Conservation (phyloP, 2,888 invertebrate species). For the Nasonia oneida region DNA sequence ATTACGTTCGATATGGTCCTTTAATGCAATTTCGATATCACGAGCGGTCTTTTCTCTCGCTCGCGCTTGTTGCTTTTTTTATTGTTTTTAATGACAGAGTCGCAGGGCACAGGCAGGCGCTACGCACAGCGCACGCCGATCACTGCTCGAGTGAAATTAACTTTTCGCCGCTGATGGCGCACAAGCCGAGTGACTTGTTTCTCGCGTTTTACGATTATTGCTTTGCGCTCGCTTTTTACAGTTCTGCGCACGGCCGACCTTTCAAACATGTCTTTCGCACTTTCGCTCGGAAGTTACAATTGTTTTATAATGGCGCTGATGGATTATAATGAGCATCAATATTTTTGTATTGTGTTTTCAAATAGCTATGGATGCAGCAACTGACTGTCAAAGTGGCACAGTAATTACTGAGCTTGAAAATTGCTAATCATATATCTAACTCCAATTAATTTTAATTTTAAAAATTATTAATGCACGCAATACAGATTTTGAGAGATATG, state of each 20-base stretch:
- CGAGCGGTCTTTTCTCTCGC: not conserved
- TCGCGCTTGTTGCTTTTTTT: not conserved
- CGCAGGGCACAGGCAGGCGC: not conserved
- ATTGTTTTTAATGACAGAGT: not conserved
- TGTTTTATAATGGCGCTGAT: conserved; percentile 26
- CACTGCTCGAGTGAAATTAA: conserved; percentile 36
- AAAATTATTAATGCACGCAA: too few relatives aligned
- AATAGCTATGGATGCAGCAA: not conserved
- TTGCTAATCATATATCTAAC: too few relatives aligned
- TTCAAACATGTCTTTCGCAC: conserved; percentile 8
- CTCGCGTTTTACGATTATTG: conserved; percentile 43
- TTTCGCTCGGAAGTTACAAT: conserved; percentile 4
- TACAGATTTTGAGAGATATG: too few relatives aligned
- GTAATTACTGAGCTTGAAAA: too few relatives aligned
- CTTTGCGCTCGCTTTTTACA: conserved; percentile 31
- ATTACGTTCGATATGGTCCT: conserved; percentile 35
- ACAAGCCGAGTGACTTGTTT: conserved; percentile 33
- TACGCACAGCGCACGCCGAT: not conserved
- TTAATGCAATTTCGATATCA: conserved; percentile 21
- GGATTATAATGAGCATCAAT: not conserved
- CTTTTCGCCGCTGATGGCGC: conserved; percentile 19
- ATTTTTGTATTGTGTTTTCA: not conserved
- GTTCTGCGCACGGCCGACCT: conserved; percentile 7
- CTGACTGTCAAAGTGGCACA: not conserved
- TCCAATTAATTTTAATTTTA: too few relatives aligned